Conservation (phyloP, 2,888 invertebrate genomes). For the Hyposoter dolosus region DNA sequence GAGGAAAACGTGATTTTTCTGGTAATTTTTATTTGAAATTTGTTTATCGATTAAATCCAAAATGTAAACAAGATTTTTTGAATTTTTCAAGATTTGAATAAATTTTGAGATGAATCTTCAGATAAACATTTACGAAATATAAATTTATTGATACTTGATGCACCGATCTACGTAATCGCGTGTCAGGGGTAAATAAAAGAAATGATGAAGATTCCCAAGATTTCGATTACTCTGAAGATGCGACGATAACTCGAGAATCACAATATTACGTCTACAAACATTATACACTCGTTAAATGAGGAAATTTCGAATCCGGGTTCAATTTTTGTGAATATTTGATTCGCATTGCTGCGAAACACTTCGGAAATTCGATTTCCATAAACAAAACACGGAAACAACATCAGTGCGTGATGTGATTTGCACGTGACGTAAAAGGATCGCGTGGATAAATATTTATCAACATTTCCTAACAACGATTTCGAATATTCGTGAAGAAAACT, state of each 20-base stretch:
- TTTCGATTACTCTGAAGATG: background rate
- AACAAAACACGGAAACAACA: background rate
- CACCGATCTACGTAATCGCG: background rate
- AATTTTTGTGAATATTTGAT: background rate
- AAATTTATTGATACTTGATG: background rate
- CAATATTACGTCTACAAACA: background rate
- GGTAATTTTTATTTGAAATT: background rate
- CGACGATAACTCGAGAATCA: background rate
- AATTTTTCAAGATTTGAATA: background rate
- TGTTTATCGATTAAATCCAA: background rate
- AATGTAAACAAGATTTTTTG: background rate
- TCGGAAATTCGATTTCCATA: background rate
- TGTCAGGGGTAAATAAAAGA: background rate
- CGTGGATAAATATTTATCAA: background rate
- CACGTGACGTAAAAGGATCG: background rate
- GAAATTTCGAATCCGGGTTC: background rate
- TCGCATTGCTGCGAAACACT: background rate
- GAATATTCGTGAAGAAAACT: background rate
- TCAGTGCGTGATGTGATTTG: background rate
- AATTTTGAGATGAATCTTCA: background rate
- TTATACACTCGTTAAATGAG: background rate
- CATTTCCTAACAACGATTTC: background rate
- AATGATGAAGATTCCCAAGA: background rate
- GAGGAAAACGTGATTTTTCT: constrained; percentile 6
- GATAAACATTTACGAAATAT: background rate